These are phyloP conservation scores for Rhinogobio ventralis DNA, from an alignment of 2,797 vertebrate species.

Conservation along the genomic window DNA sequence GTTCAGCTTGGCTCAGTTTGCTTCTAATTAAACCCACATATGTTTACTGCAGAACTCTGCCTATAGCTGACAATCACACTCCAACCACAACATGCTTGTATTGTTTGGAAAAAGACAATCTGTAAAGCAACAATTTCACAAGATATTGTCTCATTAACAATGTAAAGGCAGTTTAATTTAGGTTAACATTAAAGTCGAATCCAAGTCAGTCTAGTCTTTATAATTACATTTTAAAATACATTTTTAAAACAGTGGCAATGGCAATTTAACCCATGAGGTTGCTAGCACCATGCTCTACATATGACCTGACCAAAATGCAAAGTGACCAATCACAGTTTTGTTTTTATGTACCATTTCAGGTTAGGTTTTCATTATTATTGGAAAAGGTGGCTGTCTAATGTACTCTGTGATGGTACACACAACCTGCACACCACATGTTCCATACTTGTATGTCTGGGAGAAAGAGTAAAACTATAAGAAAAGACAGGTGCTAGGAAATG, in stretches of 20 bases:
- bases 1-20: background rate
- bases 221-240: background rate
- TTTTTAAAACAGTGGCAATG: background rate
- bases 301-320: background rate
- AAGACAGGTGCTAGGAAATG: slow-evolving; percentile 31
- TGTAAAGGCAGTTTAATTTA: background rate
- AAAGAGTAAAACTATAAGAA: slow-evolving; percentile 29
- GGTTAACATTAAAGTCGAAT: background rate
- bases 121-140: slow-evolving; percentile 7
- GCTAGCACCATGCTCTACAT: background rate
- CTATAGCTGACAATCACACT: slow-evolving; percentile 29
- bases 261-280: background rate
- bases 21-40: slow-evolving; percentile 25
- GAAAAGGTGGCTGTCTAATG: background rate
- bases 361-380: background rate
- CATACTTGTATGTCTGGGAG: background rate
- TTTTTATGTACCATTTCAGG: background rate
- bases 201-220: background rate
- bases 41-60: slow-evolving; percentile 20
- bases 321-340: background rate
- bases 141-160: slow-evolving; percentile 42
- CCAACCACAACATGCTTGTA: slow-evolving; percentile 36
- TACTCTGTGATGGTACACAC: background rate
- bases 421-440: slow-evolving; percentile 58
- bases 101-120: background rate